Conservation (phyloP, 1,140 invertebrate species). For the Paracyclopina nana region DNA sequence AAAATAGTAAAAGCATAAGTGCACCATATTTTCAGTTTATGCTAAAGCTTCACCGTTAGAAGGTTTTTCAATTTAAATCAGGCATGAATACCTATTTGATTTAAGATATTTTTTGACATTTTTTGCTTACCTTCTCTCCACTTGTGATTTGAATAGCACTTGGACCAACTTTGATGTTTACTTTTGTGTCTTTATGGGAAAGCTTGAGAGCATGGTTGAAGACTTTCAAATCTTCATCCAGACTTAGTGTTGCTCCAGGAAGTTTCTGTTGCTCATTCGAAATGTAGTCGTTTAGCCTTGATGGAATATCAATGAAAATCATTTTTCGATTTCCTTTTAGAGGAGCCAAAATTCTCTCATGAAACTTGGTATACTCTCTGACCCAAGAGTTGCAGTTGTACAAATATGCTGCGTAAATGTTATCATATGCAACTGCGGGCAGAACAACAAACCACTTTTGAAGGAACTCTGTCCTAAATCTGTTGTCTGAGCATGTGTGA, state of each 20-base stretch:
- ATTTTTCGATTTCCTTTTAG: constrained; percentile 77
- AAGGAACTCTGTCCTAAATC: constrained; percentile 78
- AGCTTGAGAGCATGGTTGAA: constrained; percentile 86
- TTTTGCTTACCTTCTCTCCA: too few relatives aligned
- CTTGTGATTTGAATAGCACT: constrained; percentile 92
- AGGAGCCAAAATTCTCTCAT: constrained; percentile 72
- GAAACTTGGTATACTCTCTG: constrained; percentile 91
- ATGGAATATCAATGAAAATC: constrained; percentile 73
- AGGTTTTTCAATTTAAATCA: too few relatives aligned
- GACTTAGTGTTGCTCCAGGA: constrained; percentile 79
- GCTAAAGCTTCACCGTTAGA: too few relatives aligned
- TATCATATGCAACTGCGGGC: constrained; percentile 77
- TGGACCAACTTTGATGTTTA: constrained; percentile 85
- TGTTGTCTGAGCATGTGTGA: constrained; percentile 73
- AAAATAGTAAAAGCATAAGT: too few relatives aligned
- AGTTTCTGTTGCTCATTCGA: constrained; percentile 83
- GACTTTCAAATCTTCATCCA: constrained; percentile 92
- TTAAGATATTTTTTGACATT: too few relatives aligned
- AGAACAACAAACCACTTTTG: constrained; percentile 95
- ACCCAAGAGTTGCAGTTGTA: constrained; percentile 98
- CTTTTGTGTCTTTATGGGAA: constrained; percentile 93
- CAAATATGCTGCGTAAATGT: constrained; percentile 76
- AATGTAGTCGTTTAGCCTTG: constrained; percentile 66
- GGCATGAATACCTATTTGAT: too few relatives aligned
- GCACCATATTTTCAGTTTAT: too few relatives aligned